phyloP scores from a whole-genome alignment of 2,113 vertebrate species.

The Gnathonemus echidnorhynchus region DNA sequence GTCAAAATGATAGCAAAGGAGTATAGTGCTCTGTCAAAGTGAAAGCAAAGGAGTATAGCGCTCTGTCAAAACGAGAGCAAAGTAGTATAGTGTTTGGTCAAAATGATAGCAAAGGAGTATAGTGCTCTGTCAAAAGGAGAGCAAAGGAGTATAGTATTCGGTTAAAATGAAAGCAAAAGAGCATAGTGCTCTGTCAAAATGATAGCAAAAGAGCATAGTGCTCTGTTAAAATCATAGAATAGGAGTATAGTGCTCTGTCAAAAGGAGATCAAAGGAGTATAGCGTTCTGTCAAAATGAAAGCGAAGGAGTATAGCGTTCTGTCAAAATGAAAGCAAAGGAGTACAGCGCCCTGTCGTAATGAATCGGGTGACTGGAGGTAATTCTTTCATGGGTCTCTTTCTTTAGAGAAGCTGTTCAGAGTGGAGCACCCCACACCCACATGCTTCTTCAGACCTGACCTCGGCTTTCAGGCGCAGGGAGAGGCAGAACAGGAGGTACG shows the following conservation, averaged over 20 bases:
- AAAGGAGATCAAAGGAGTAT: neutral
- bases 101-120: neutral
- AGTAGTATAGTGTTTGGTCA: neutral
- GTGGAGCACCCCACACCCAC: conserved; percentile 58
- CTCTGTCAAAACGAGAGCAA: neutral
- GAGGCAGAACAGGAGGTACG: conserved; percentile 79
- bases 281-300: neutral
- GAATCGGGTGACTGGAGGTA: neutral
- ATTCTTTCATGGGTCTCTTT: neutral
- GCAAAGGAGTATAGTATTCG: neutral
- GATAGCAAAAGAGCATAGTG: neutral
- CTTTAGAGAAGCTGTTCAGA: conserved; percentile 77
- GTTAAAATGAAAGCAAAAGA: neutral
- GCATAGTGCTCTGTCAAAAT: neutral
- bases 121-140: neutral
- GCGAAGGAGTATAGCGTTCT: neutral
- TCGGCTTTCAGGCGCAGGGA: conserved; percentile 66
- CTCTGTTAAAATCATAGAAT: neutral
- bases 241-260: neutral
- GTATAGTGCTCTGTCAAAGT: neutral
- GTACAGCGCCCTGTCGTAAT: neutral
- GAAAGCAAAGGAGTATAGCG: neutral
- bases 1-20: neutral
- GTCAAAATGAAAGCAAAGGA: neutral
- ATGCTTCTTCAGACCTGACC: conserved; percentile 77